A percentile compares a stretch with the other conserved stretches of the same genome.
Evolutionary conservation across 2,113 vertebrate species (phyloP).

Genomic region (Aegithalos caudatus): DNA sequence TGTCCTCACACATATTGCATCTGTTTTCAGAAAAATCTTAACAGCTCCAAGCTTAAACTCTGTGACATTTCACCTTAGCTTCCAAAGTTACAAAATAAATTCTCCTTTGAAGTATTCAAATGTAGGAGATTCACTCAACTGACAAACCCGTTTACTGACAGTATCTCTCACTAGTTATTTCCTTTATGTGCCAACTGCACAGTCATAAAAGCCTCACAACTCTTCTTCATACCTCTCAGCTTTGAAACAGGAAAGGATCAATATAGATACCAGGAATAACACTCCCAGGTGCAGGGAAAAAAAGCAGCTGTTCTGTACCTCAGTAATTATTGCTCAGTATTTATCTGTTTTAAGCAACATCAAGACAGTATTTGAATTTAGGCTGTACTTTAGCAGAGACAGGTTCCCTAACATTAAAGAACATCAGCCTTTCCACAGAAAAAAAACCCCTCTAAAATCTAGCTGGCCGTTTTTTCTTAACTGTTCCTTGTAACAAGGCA

Average conservation of each 20-base stretch:
- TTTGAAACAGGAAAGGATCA: neutral
- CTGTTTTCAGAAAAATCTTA: neutral
- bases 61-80: neutral
- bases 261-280: neutral
- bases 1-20: neutral
- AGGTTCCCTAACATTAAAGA: neutral
- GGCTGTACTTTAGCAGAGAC: conserved; percentile 4
- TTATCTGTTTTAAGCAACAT: conserved; percentile 12
- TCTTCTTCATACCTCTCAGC: neutral
- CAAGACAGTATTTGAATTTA: conserved; percentile 21
- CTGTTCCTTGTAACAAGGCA: neutral
- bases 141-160: neutral
- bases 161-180: neutral
- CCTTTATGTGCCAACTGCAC: neutral
- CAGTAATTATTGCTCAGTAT: conserved; percentile 30
- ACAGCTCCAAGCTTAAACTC: neutral
- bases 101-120: neutral
- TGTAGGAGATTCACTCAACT: neutral
- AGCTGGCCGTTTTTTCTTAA: neutral
- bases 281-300: neutral
- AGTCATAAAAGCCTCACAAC: neutral
- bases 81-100: neutral
- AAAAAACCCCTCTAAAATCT: neutral
- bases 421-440: conserved; percentile 31
- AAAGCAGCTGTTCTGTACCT: conserved; percentile 4